Percentiles rank a stretch among this genome's conserved stretches.
These are phyloP conservation scores for Xyrichtys novacula DNA, from an alignment of 2,797 vertebrate genomes.

Conservation along the genomic window DNA sequence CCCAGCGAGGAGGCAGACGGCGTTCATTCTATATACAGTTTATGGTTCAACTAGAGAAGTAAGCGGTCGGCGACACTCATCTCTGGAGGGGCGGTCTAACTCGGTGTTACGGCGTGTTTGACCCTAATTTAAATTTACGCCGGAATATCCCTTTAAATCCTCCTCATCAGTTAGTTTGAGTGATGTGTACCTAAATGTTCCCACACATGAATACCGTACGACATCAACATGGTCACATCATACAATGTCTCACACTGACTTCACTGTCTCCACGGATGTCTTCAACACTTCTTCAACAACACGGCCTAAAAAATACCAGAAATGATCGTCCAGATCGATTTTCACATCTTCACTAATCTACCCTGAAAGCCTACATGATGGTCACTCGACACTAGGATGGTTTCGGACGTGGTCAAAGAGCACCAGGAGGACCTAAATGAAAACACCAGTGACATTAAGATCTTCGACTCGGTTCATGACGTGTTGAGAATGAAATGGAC, in stretches of 20 bases:
- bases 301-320: conserved; percentile 41
- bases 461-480: conserved; percentile 6
- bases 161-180: background rate
- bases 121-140: too few species aligned
- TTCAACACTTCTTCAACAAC: conserved; percentile 51
- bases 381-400: conserved; percentile 52
- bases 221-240: conserved; percentile 54
- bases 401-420: conserved; percentile 57
- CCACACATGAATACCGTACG: conserved; percentile 48
- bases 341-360: conserved; percentile 60
- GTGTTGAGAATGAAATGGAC: conserved; percentile 34
- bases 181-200: conserved; percentile 36
- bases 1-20: too few species aligned
- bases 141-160: too few species aligned
- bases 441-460: conserved; percentile 21
- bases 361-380: conserved; percentile 51
- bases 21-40: too few species aligned
- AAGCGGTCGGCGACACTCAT: too few species aligned
- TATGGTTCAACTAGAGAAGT: too few species aligned
- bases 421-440: conserved; percentile 64
- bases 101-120: too few species aligned
- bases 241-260: conserved; percentile 62
- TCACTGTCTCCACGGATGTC: conserved; percentile 53
- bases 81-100: too few species aligned
- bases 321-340: conserved; percentile 29